Evolutionary conservation across 1,140 invertebrate genomes (phyloP).

Genomic region (Nasonia giraulti): DNA sequence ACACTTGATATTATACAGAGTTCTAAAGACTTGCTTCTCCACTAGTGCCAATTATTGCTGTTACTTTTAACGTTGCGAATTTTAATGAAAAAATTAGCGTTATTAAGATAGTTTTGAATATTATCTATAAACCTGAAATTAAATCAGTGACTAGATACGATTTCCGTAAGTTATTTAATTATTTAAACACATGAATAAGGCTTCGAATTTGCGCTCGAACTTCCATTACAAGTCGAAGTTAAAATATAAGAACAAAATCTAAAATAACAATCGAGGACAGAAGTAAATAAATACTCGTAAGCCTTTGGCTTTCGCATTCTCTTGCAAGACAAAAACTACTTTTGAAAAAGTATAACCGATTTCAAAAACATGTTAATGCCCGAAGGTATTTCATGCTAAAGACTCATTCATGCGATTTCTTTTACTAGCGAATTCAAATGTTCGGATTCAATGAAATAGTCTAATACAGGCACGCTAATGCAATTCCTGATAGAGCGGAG

Average conservation of each 20-base stretch:
- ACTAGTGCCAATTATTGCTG: neutral
- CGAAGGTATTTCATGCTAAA: neutral
- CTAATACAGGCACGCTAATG: conserved; percentile 25
- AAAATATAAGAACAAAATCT: neutral
- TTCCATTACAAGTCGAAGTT: neutral
- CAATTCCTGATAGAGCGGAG: conserved; percentile 65
- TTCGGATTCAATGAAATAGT: conserved; percentile 33
- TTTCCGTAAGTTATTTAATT: neutral
- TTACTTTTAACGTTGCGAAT: neutral
- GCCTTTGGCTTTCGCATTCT: no score
- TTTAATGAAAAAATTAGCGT: neutral
- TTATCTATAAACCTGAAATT: neutral
- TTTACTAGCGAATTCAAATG: neutral
- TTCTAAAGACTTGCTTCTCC: neutral
- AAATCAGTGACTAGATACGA: conserved; percentile 1
- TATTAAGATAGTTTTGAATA: neutral
- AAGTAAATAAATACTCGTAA: neutral
- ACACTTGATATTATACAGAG: neutral
- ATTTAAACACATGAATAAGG: neutral
- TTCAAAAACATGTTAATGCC: neutral
- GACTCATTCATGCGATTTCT: neutral
- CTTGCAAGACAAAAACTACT: neutral
- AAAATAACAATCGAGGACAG: neutral
- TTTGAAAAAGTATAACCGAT: neutral
- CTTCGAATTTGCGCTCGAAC: neutral